These are phyloP conservation scores for Tortrix viridana DNA, from an alignment of 2,888 invertebrate genomes.

Conservation along the genomic window DNA sequence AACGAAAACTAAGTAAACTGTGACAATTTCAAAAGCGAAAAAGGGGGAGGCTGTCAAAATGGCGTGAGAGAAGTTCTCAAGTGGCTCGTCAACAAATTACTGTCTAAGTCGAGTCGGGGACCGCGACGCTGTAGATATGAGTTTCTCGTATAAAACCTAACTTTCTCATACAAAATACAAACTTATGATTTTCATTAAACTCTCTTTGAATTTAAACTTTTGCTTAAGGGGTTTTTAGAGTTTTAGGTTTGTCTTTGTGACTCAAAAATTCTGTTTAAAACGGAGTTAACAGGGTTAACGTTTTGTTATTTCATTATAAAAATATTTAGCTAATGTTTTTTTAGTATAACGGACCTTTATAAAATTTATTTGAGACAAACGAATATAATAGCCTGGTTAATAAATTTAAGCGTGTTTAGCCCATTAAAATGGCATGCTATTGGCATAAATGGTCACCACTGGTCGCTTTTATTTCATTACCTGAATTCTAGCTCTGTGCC, in stretches of 20 bases:
- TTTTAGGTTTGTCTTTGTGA: neutral
- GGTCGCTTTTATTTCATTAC: too few relatives aligned
- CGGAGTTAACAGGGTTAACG: neutral
- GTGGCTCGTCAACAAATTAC: constrained; percentile 76
- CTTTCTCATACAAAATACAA: constrained; percentile 60
- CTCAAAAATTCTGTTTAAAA: neutral
- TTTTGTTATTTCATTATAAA: too few relatives aligned
- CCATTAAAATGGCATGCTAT: too few relatives aligned
- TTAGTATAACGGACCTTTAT: too few relatives aligned
- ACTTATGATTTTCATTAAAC: constrained; percentile 76
- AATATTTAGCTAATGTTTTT: too few relatives aligned
- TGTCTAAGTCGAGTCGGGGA: constrained; percentile 58
- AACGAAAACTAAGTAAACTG: constrained; percentile 34
- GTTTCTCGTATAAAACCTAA: constrained; percentile 60
- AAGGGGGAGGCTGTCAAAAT: constrained; percentile 52
- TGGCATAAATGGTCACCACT: too few relatives aligned
- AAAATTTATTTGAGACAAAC: too few relatives aligned
- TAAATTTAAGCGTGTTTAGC: too few relatives aligned
- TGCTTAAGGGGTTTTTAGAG: constrained; percentile 2
- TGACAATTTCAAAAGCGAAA: constrained; percentile 40
- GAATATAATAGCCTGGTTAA: too few relatives aligned
- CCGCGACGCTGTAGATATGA: constrained; percentile 60
- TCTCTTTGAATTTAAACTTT: constrained; percentile 40
- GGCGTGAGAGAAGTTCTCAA: constrained; percentile 60
- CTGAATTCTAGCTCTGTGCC: too few relatives aligned